Conservation (phyloP, 2,113 vertebrate genomes). For the Plectropomus leopardus region DNA sequence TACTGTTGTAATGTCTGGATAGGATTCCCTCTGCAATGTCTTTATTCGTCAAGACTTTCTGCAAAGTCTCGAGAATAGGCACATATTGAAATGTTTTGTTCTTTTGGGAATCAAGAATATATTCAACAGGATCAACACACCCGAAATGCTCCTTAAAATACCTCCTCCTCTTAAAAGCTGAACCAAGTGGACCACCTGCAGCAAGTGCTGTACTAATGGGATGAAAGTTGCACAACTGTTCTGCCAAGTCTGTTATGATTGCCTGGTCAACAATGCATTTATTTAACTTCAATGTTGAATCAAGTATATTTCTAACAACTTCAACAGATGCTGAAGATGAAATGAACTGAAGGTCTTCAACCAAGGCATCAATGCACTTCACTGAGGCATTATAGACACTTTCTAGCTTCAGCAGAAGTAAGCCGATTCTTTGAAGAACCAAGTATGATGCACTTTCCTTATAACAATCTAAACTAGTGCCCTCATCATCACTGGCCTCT, state of each 20-base stretch:
- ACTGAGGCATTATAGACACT: background rate
- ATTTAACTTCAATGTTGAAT: conserved; percentile 14
- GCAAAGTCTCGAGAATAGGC: conserved; percentile 43
- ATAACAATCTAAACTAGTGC: conserved; percentile 27
- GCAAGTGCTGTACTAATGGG: conserved; percentile 32
- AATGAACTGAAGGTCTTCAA: conserved; percentile 3
- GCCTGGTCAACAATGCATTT: conserved; percentile 44
- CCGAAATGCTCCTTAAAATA: background rate
- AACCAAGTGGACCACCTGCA: background rate
- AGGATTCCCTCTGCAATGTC: too few species aligned
- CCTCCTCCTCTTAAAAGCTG: background rate
- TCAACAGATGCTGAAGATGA: background rate
- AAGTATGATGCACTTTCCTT: conserved; percentile 21
- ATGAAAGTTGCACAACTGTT: conserved; percentile 37
- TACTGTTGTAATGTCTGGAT: too few species aligned
- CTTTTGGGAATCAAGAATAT: background rate
- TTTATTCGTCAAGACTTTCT: background rate
- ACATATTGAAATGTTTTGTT: conserved; percentile 17
- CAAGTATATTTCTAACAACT: background rate
- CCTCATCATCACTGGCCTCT: conserved; percentile 31
- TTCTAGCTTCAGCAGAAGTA: conserved; percentile 9
- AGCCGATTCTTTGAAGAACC: conserved; percentile 41
- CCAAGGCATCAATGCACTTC: conserved; percentile 12
- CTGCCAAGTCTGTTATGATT: conserved; percentile 34
- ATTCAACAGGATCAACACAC: background rate